Conservation (phyloP, 2,113 vertebrate genomes). For the Poeciliopsis retropinna region DNA sequence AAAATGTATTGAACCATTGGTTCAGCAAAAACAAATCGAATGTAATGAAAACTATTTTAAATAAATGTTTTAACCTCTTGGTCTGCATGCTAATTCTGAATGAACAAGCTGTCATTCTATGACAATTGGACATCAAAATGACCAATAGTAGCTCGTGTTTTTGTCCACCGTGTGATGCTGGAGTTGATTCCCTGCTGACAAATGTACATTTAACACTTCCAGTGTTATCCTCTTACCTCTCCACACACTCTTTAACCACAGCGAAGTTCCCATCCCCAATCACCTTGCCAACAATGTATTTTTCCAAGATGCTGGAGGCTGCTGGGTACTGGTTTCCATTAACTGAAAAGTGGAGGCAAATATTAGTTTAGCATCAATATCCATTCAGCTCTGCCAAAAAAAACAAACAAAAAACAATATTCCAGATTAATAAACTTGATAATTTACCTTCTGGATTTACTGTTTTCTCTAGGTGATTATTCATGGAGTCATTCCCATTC, state of each 20-base stretch:
- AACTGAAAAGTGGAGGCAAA: conserved; percentile 71
- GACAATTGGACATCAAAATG: too few relatives aligned
- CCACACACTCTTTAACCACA: conserved; percentile 94
- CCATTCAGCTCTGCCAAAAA: background rate
- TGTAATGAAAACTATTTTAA: too few relatives aligned
- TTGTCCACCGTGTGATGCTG: background rate
- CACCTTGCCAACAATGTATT: conserved; percentile 95
- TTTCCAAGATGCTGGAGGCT: conserved; percentile 85
- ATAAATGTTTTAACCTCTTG: too few relatives aligned
- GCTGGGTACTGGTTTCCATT: conserved; percentile 88
- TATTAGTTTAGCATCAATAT: background rate
- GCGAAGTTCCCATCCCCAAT: conserved; percentile 99
- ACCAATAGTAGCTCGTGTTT: background rate
- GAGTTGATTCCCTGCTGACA: background rate
- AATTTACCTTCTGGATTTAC: conserved; percentile 89
- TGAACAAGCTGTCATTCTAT: too few relatives aligned
- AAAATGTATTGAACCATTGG: too few relatives aligned
- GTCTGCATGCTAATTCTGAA: too few relatives aligned
- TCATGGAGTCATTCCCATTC: conserved; percentile 83
- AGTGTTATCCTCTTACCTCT: conserved; percentile 81
- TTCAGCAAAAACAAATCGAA: too few relatives aligned
- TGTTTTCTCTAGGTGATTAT: conserved; percentile 78
- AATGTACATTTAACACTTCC: background rate
- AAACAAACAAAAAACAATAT: too few relatives aligned
- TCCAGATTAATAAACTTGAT: conserved; percentile 3